Conservation (phyloP, 1,140 invertebrate species). For the Neelides sp. region DNA sequence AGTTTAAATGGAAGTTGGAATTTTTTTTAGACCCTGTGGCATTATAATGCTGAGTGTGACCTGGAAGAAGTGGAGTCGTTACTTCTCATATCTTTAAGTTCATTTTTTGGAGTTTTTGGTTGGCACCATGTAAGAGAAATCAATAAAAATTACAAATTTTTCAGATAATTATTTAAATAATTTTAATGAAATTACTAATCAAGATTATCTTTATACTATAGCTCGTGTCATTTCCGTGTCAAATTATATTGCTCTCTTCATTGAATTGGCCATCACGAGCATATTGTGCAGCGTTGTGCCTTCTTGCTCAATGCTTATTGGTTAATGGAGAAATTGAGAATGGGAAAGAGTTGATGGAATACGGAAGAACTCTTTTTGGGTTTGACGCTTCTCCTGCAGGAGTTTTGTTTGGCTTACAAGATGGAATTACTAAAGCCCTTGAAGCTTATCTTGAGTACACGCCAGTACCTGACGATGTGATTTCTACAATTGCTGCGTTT, state of each 20-base stretch:
- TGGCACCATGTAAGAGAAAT: slow-evolving; percentile 17
- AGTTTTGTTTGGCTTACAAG: slow-evolving; percentile 16
- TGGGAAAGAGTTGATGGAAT: slow-evolving; percentile 16
- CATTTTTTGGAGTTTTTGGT: slow-evolving; percentile 20
- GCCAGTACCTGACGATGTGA: slow-evolving; percentile 10
- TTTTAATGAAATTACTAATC: background rate
- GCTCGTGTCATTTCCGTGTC: slow-evolving; percentile 18
- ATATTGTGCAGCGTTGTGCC: slow-evolving; percentile 18
- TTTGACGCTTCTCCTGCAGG: slow-evolving; percentile 16
- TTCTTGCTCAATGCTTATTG: slow-evolving; percentile 10
- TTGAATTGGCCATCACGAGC: slow-evolving; percentile 19
- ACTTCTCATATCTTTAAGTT: slow-evolving; percentile 9
- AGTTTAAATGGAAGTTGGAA: background rate
- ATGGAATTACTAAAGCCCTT: slow-evolving; percentile 15
- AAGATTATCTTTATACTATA: background rate
- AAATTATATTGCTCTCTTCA: slow-evolving; percentile 18
- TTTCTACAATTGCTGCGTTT: slow-evolving; percentile 10
- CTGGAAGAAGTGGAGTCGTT: slow-evolving; percentile 22
- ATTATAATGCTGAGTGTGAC: slow-evolving; percentile 22
- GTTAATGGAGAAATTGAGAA: slow-evolving; percentile 13
- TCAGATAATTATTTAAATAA: background rate
- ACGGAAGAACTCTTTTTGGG: slow-evolving; percentile 17
- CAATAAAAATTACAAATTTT: background rate
- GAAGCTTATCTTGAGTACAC: slow-evolving; percentile 4
- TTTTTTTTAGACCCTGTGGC: slow-evolving; percentile 17